These are phyloP conservation scores for Dioctria linearis DNA, from an alignment of 2,888 invertebrate genomes.

Conservation along the genomic window DNA sequence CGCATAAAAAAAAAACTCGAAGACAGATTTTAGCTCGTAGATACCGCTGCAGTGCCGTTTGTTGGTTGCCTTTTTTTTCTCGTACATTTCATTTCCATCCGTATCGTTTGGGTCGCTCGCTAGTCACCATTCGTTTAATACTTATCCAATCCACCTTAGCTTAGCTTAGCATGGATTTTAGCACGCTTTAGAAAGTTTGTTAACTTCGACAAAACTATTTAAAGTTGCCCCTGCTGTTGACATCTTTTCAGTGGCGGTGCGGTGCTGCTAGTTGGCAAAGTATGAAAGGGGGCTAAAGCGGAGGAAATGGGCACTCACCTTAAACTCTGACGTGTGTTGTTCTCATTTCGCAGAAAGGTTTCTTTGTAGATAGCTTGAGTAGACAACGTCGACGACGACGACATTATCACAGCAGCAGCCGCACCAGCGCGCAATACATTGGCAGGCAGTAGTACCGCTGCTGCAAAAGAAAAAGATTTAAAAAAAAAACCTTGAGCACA, in stretches of 20 bases:
- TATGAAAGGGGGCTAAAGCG: not conserved
- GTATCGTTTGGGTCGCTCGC: not conserved
- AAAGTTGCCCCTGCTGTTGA: not conserved
- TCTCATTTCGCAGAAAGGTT: constrained; percentile 41
- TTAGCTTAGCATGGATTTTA: not conserved
- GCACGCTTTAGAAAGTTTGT: constrained; percentile 9
- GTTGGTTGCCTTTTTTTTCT: not conserved
- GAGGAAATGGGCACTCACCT: constrained; percentile 31
- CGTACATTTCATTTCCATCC: not conserved
- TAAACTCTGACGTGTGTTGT: constrained; percentile 39
- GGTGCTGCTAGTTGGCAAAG: too few relatives aligned
- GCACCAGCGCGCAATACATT: too few relatives aligned
- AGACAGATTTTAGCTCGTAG: too few relatives aligned
- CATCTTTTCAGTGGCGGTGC: not conserved
- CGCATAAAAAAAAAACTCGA: not conserved
- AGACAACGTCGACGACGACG: too few relatives aligned
- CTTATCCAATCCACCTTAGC: not conserved
- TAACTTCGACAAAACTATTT: not conserved
- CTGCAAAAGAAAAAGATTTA: not conserved
- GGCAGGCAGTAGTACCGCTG: not conserved
- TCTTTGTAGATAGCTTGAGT: not conserved
- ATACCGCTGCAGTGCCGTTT: not conserved
- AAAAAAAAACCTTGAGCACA: constrained; percentile 6
- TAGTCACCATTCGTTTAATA: too few relatives aligned
- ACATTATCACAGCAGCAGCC: too few relatives aligned